Percentiles rank a stretch among this genome's conserved stretches.
These are phyloP conservation scores for Hylomyscus alleni DNA, from an alignment of 2,797 vertebrate genomes.

Conservation along the genomic window DNA sequence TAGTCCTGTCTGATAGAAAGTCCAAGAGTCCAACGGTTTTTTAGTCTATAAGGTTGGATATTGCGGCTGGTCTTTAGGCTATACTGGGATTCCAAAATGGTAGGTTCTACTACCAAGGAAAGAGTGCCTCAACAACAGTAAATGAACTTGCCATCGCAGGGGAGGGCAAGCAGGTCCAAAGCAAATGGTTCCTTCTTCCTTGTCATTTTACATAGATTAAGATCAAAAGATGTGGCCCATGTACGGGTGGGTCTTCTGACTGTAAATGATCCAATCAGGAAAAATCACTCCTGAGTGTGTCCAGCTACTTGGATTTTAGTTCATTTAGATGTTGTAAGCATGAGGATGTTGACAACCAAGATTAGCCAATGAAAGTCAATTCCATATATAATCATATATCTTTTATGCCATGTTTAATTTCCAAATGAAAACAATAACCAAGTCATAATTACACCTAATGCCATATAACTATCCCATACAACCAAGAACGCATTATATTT, in stretches of 20 bases:
- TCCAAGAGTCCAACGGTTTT: background rate
- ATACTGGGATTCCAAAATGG: background rate
- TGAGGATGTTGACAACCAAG: background rate
- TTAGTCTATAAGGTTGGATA: background rate
- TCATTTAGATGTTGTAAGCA: background rate
- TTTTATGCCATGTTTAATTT: background rate
- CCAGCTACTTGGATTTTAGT: background rate
- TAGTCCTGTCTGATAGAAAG: background rate
- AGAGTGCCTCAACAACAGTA: background rate
- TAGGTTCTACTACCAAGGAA: background rate
- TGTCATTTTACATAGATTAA: background rate
- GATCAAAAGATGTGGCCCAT: background rate
- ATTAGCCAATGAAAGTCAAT: background rate
- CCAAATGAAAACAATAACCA: background rate
- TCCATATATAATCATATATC: background rate
- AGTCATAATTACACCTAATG: background rate
- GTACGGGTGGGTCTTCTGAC: background rate
- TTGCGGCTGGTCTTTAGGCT: background rate
- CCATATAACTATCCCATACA: background rate
- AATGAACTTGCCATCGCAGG: too few relatives aligned
- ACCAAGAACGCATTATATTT: background rate
- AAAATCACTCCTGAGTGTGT: background rate
- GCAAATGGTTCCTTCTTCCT: too few relatives aligned
- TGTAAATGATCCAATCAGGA: background rate
- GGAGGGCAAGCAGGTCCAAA: background rate